A percentile compares a stretch with the other conserved stretches of the same genome.
phyloP scores from a whole-genome alignment of 2,888 invertebrate species.

The Drosophila austrosaltans region DNA sequence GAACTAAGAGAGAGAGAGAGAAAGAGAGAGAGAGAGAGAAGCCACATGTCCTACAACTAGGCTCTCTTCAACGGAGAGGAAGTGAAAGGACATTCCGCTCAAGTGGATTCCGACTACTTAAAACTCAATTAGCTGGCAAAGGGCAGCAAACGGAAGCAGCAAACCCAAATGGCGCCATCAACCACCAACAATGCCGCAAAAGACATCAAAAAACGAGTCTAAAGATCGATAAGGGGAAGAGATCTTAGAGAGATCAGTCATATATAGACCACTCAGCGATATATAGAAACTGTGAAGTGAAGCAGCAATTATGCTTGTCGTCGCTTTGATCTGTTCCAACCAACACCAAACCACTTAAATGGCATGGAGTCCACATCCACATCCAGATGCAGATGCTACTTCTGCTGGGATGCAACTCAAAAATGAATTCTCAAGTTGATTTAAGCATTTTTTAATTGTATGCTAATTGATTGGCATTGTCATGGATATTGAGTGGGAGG shows the following conservation, averaged over 20 bases:
- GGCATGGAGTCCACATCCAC: not conserved
- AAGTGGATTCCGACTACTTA: constrained; percentile 70
- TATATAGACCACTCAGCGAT: constrained; percentile 34
- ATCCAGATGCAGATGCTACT: constrained; percentile 28
- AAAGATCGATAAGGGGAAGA: constrained; percentile 41
- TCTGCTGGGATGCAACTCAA: constrained; percentile 15
- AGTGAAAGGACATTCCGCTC: constrained; percentile 63
- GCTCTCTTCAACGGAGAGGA: constrained; percentile 48
- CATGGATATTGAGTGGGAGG: constrained; percentile 27
- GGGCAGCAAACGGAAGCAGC: constrained; percentile 22
- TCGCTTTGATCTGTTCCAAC: constrained; percentile 74
- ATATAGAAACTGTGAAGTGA: constrained; percentile 77
- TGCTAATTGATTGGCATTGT: constrained; percentile 76
- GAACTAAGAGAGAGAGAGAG: not conserved
- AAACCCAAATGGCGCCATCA: constrained; percentile 47
- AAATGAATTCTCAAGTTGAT: constrained; percentile 56
- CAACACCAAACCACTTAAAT: constrained; percentile 59
- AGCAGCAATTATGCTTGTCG: constrained; percentile 78
- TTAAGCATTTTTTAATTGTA: constrained; percentile 76
- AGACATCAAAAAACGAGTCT: constrained; percentile 45
- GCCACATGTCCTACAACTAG: constrained; percentile 14
- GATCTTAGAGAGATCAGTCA: constrained; percentile 25
- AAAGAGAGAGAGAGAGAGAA: not conserved
- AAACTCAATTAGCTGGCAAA: constrained; percentile 70
- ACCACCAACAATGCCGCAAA: constrained; percentile 52